phyloP scores from a whole-genome alignment of 37 sponge, comb jelly and placozoan genomes.

The Bolinopsis microptera region DNA sequence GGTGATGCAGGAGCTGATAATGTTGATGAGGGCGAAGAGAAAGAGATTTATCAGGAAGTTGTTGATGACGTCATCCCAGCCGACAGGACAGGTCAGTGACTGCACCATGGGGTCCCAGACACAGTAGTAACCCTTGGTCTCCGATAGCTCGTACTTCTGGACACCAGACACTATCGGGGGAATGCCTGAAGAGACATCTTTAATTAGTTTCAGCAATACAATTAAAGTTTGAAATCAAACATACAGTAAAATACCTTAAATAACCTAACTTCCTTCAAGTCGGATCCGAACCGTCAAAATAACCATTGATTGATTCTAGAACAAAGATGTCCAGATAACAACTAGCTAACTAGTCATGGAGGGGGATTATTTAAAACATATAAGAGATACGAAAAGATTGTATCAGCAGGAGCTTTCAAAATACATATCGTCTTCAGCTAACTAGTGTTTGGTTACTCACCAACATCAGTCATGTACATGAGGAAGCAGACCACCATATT shows the following conservation, averaged over 20 bases:
- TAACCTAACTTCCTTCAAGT: too few species aligned
- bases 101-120: constrained; percentile 51
- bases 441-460: not conserved
- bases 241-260: too few species aligned
- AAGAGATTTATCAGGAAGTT: constrained; percentile 29
- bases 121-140: not conserved
- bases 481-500: not conserved
- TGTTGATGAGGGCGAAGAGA: constrained; percentile 13
- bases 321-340: too few species aligned
- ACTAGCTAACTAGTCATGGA: too few species aligned
- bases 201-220: too few species aligned
- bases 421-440: too few species aligned
- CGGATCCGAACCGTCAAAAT: too few species aligned
- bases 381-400: too few species aligned
- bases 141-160: constrained; percentile 6
- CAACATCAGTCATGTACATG: constrained; percentile 17
- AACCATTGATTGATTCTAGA: too few species aligned
- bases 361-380: too few species aligned
- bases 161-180: not conserved
- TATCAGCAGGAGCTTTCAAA: too few species aligned
- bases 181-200: not conserved
- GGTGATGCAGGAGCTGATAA: constrained; percentile 35
- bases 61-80: constrained; percentile 47
- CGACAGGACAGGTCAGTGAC: not conserved
- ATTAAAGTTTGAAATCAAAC: too few species aligned